Evolutionary conservation across 2,113 vertebrate species (phyloP).

Genomic region (Lophotis ruficrista): DNA sequence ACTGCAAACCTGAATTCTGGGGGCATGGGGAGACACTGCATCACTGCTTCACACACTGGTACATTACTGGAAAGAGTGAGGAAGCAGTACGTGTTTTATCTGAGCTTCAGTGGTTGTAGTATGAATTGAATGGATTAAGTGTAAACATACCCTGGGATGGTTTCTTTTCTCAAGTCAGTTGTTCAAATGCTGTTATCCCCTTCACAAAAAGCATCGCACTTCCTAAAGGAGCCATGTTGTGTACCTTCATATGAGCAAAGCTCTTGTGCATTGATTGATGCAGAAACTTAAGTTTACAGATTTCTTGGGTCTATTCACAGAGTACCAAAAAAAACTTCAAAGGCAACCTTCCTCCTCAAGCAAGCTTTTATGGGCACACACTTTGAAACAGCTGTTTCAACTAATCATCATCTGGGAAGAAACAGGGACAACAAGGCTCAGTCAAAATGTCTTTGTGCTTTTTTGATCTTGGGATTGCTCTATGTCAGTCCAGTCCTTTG

Average conservation of each 20-base stretch:
- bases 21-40: rapidly evolving
- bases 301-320: not conserved
- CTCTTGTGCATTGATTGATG: not conserved
- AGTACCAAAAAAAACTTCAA: not conserved
- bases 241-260: not conserved
- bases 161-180: not conserved
- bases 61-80: not conserved
- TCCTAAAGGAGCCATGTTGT: not conserved
- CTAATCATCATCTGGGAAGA: not conserved
- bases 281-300: not conserved
- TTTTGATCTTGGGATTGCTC: not conserved
- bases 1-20: not conserved
- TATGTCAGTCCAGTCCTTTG: not conserved
- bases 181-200: not conserved
- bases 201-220: not conserved
- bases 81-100: not conserved
- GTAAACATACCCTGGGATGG: not conserved
- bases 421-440: not conserved
- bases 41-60: not conserved
- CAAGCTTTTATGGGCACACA: not conserved
- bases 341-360: not conserved
- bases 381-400: not conserved
- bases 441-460: not conserved
- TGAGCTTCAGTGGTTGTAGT: not conserved
- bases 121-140: not conserved